phyloP scores from a whole-genome alignment of 2,888 invertebrate species.

The Psococerastis gibbosa region DNA sequence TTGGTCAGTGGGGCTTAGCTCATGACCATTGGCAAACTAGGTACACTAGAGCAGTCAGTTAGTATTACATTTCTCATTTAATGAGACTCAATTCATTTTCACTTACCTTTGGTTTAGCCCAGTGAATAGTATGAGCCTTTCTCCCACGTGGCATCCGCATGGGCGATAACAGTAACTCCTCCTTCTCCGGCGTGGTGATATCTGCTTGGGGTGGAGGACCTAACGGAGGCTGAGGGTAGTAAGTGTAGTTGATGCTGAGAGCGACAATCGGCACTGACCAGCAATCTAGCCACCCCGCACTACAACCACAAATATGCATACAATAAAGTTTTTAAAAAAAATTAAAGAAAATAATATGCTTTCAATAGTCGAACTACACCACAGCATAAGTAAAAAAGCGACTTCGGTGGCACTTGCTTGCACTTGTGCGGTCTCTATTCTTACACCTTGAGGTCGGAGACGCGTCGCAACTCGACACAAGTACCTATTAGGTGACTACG shows the following conservation, averaged over 20 bases:
- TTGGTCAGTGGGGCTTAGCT: too few relatives aligned
- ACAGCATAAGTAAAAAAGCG: too few relatives aligned
- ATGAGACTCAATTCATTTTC: too few relatives aligned
- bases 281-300: constrained; percentile 80
- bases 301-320: constrained; percentile 25
- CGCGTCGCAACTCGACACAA: too few relatives aligned
- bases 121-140: constrained; percentile 48
- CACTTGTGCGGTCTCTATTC: too few relatives aligned
- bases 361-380: too few relatives aligned
- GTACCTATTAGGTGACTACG: too few relatives aligned
- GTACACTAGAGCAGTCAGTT: too few relatives aligned
- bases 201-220: constrained; percentile 80
- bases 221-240: constrained; percentile 79
- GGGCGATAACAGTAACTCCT: constrained; percentile 78
- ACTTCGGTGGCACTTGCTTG: too few relatives aligned
- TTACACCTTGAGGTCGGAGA: too few relatives aligned
- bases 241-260: constrained; percentile 73
- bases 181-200: constrained; percentile 85
- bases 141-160: constrained; percentile 70
- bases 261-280: constrained; percentile 93
- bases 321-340: constrained; percentile 7
- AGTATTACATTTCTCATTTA: too few relatives aligned
- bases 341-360: neutral
- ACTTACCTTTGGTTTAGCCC: constrained; percentile 30
- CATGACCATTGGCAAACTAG: too few relatives aligned